Evolutionary conservation across 2,113 vertebrate species (phyloP).

Genomic region (Ailurus styani): DNA sequence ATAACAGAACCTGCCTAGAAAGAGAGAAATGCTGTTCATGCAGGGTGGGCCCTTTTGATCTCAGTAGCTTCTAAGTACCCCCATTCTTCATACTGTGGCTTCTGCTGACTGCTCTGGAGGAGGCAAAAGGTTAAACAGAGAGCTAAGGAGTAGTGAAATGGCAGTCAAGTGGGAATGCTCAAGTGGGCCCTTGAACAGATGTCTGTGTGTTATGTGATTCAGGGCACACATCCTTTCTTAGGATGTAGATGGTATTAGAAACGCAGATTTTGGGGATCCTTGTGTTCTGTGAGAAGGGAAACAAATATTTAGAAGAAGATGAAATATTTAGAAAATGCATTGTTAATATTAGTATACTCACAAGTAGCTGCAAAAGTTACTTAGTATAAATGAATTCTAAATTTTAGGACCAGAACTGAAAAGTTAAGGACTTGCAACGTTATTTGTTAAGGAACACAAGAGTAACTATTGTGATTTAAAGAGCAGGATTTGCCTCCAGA

Average conservation of each 20-base stretch:
- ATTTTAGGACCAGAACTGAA: slow-evolving; percentile 11
- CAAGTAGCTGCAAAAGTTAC: background rate
- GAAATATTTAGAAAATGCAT: slow-evolving; percentile 4
- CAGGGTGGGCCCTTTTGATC: slow-evolving; percentile 59
- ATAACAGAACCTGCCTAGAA: slow-evolving; percentile 40
- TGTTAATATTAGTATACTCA: background rate
- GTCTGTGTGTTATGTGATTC: background rate
- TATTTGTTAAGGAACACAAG: slow-evolving; percentile 20
- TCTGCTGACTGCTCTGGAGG: slow-evolving; percentile 70
- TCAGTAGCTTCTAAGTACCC: slow-evolving; percentile 50
- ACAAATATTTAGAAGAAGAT: background rate
- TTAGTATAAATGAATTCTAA: background rate
- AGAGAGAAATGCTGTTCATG: slow-evolving; percentile 55
- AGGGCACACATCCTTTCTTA: background rate
- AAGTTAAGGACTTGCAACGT: background rate
- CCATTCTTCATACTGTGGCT: slow-evolving; percentile 64
- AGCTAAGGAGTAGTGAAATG: slow-evolving; percentile 55
- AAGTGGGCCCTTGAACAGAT: background rate
- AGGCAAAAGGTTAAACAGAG: slow-evolving; percentile 69
- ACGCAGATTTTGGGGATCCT: slow-evolving; percentile 6
- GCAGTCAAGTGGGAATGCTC: slow-evolving; percentile 54
- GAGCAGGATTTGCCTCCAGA: background rate
- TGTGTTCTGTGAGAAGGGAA: slow-evolving; percentile 27
- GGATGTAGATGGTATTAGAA: background rate
- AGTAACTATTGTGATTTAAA: background rate